phyloP scores from a whole-genome alignment of 2,888 invertebrate species.

The Tachina fera region DNA sequence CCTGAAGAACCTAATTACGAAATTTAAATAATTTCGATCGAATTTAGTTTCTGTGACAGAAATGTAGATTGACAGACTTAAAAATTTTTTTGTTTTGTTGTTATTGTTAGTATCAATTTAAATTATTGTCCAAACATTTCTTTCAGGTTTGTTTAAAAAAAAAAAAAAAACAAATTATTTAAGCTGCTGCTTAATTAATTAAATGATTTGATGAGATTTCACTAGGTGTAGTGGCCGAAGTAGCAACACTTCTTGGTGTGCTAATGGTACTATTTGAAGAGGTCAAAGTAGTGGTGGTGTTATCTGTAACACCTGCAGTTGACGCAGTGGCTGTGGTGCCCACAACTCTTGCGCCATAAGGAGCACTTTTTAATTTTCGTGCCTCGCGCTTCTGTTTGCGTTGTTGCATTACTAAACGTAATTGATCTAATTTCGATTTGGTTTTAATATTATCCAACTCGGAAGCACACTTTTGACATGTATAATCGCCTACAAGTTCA shows the following conservation, averaged over 20 bases:
- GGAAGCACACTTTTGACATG: slow-evolving; percentile 84
- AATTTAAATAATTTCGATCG: no score
- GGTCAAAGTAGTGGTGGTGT: slow-evolving; percentile 64
- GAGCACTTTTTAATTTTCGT: slow-evolving; percentile 87
- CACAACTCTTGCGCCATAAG: slow-evolving; percentile 84
- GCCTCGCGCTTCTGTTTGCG: slow-evolving; percentile 92
- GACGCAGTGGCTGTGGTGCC: slow-evolving; percentile 71
- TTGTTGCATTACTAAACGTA: slow-evolving; percentile 95
- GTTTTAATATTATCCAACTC: slow-evolving; percentile 90
- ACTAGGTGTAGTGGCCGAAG: slow-evolving; percentile 76
- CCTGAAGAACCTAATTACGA: no score
- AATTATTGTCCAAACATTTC: slow-evolving; percentile 18
- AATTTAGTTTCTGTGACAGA: no score
- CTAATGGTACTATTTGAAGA: slow-evolving; percentile 63
- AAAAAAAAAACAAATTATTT: slow-evolving; percentile 68
- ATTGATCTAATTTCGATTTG: slow-evolving; percentile 93
- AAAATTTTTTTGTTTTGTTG: slow-evolving; percentile 22
- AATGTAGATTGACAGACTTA: slow-evolving; percentile 19
- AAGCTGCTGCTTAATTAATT: slow-evolving; percentile 83
- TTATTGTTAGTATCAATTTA: slow-evolving; percentile 15
- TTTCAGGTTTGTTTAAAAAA: slow-evolving; percentile 21
- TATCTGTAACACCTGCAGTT: slow-evolving; percentile 65
- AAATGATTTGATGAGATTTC: slow-evolving; percentile 82
- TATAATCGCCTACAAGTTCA: slow-evolving; percentile 76
- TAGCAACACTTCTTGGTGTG: slow-evolving; percentile 74